phyloP scores from a whole-genome alignment of 2,888 invertebrate species.

The Andricus curvator region DNA sequence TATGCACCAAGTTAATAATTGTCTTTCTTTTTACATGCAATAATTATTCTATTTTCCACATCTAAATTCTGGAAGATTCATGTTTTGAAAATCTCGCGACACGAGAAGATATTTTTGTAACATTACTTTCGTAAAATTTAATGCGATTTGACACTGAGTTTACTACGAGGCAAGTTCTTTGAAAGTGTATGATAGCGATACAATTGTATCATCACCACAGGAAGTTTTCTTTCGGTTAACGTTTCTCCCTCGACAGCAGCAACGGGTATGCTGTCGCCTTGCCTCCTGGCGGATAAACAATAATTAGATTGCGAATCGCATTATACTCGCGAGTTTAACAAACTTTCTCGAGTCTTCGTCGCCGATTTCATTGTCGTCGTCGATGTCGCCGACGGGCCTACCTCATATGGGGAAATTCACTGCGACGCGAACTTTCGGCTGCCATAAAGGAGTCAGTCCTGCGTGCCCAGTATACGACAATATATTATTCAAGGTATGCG shows the following conservation, averaged over 20 bases:
- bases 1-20: no score
- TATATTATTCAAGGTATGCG: slow-evolving; percentile 36
- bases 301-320: slow-evolving; percentile 62
- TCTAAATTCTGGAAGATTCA: no score
- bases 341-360: slow-evolving; percentile 58
- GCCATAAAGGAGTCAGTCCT: slow-evolving; percentile 38
- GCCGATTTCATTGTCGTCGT: slow-evolving; percentile 44
- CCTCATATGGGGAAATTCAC: slow-evolving; percentile 55
- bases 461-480: slow-evolving; percentile 34
- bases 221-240: slow-evolving; percentile 35
- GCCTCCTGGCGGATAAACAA: slow-evolving; percentile 58
- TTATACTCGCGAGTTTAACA: slow-evolving; percentile 57
- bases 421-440: slow-evolving; percentile 47
- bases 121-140: background rate
- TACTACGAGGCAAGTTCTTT: slow-evolving; percentile 6
- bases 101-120: background rate
- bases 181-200: slow-evolving; percentile 32
- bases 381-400: slow-evolving; percentile 49
- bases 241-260: slow-evolving; percentile 41
- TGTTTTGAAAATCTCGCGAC: background rate
- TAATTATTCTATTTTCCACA: no score
- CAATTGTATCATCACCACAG: slow-evolving; percentile 39
- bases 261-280: slow-evolving; percentile 50
- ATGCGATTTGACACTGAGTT: background rate
- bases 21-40: no score